Evolutionary conservation across 2,113 vertebrate species (phyloP), one percentile per base, ranked within the genome.

Genomic region (Calypte anna): DNA sequence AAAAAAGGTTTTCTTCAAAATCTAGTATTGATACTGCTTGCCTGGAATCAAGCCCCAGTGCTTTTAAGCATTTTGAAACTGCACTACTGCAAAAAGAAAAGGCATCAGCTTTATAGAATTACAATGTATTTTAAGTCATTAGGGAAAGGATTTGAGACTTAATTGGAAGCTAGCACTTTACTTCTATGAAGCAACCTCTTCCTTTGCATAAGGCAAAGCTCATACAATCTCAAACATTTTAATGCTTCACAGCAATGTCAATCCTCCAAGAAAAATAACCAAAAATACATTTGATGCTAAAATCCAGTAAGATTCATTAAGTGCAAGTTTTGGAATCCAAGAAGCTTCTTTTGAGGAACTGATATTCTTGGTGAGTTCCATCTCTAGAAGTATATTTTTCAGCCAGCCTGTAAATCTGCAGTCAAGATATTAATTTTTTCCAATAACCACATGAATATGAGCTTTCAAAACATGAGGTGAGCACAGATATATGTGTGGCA

Each of bases 191-290:
- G 54, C 9, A 50, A 30, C 8, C 16, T 75, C 81, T 78, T 59
- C 72, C 66, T 78, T 36, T 50, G 58, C 57, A 27, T 25, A 67
- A 91, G 59, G 59, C 57, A 82, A 81, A 78, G 69, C 57, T 51
- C 48, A 25, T 0, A 62, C 51, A 83, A 78, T 75, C 80, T 63
- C 64, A 80, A 72, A 25, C 21, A 75, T 25, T 6, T 13, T 6
- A 75, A 82, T n/a, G 81, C 73, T 81, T 72, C 73, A 67, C 33
- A 75, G 61, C 66, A 43, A 17, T 44, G 53, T 44, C 48, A 43
- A 19, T 19, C 66, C 84, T 89, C 90, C 93, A 94, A 82, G 87
- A 79, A 75, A 92, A 92, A 95, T 7, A 94, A 75, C 74, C 62
- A 75, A 64, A 81, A 79, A 10, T 10, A 82, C 23, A 82, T 25